Evolutionary conservation across 2,113 vertebrate species (phyloP).

Genomic region (Brachypteracias leptosomus): DNA sequence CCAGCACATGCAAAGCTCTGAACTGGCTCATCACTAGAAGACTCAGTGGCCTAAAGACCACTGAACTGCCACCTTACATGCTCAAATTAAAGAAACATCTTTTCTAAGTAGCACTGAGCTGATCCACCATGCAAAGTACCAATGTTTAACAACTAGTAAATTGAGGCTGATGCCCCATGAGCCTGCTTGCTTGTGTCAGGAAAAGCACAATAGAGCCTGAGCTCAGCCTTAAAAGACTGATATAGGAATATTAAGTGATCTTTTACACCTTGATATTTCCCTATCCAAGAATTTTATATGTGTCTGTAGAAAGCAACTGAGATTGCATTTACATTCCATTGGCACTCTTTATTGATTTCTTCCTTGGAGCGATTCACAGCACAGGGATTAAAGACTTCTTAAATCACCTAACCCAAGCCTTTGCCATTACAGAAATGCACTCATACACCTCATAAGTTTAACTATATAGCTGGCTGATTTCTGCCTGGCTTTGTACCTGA

Average conservation of each 20-base stretch:
- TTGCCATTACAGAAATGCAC: neutral
- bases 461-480: neutral
- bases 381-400: neutral
- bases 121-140: neutral
- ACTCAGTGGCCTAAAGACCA: neutral
- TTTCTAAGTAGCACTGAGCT: neutral
- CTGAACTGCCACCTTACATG: neutral
- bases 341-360: neutral
- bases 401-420: neutral
- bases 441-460: neutral
- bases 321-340: neutral
- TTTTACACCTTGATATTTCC: neutral
- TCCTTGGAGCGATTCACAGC: neutral
- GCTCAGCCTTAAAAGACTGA: neutral
- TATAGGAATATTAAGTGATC: neutral
- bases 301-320: neutral
- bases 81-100: constrained; percentile 10
- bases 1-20: neutral
- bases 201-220: neutral
- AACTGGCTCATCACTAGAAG: neutral
- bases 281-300: neutral
- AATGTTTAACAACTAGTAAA: neutral
- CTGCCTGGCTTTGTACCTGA: neutral
- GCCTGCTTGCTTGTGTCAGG: neutral
- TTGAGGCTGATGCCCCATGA: neutral